Evolutionary conservation across 2,113 vertebrate species (phyloP), one percentile per base, ranked within the genome.

Genomic region (Cyanoramphus novaezelandiae): DNA sequence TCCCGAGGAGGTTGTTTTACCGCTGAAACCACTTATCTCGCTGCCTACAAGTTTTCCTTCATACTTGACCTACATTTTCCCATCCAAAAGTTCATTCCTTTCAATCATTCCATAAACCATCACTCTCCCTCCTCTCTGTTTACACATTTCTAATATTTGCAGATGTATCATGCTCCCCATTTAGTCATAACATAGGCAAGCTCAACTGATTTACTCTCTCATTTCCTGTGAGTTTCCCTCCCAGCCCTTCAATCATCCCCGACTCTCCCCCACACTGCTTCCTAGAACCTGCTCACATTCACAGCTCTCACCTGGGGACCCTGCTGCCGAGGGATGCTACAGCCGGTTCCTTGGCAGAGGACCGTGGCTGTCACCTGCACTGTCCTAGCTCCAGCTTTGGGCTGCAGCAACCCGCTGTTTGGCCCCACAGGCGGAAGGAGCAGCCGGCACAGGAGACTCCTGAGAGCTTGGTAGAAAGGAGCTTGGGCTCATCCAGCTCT

Each of bases 31-130:
- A 77, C 79, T 93, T 18, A 27, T 77, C 68, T 81, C 0, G 0
- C 88, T 83, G 88, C 88, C 94, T 94, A 82, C 90, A 70, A 93
- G 82, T 83, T 91, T 72, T 64, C 85, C 79, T 90, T 85, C 71
- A 3, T 86, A 95, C 90, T 93, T 96, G 92, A 95, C 96, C 92
- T 95, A 96, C 79, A 93, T 97, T 96, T 95, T 75, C n/a, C 82
- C 76, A 93, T 92, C 88, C 79, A 25, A 93, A 96, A 97, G 93
- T 96, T 96, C 96, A 94, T 46, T 93, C 85, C 95, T 64, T 94
- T 96, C 93, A 94, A 95, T 97, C 95, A 93, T 67, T 70, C 82
- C 85, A 55, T 14, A 43, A 67, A 60, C 62, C 90, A 88, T 39
- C 90, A 92, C 55, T 95, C 90, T 93, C 84, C 70, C 87, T 93